phyloP scores from a whole-genome alignment of 2,113 vertebrate genomes.

The Pelecanoides urinatrix region DNA sequence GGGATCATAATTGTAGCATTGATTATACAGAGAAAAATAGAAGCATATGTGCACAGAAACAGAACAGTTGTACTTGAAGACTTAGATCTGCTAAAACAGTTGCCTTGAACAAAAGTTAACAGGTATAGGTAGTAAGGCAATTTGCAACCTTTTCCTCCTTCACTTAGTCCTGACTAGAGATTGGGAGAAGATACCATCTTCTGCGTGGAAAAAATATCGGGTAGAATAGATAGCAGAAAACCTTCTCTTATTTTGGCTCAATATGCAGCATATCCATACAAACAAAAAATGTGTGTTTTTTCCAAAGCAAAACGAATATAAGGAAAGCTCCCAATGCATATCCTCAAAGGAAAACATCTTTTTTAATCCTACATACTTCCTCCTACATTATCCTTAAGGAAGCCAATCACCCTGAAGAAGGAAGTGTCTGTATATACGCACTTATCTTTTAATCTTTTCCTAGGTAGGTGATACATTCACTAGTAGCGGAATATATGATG shows the following conservation, averaged over 20 bases:
- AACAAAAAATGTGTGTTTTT: not conserved
- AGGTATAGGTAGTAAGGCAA: not conserved
- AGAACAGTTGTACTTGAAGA: not conserved
- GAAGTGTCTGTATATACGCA: not conserved
- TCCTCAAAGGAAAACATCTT: not conserved
- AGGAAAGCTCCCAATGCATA: not conserved
- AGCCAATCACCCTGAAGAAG: not conserved
- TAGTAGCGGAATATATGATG: not conserved
- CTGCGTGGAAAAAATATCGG: not conserved
- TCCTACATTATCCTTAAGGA: not conserved
- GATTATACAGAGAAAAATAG: not conserved
- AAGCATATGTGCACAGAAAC: not conserved
- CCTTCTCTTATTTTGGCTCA: constrained; percentile 38
- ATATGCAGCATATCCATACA: constrained; percentile 27
- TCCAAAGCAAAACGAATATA: not conserved
- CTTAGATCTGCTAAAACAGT: not conserved
- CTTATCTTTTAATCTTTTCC: not conserved
- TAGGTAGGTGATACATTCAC: not conserved
- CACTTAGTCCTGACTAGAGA: not conserved
- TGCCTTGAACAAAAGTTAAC: constrained; percentile 1
- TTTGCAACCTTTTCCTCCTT: not conserved
- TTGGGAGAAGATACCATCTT: not conserved
- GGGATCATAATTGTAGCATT: not conserved
- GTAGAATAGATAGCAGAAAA: constrained; percentile 25
- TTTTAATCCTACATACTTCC: not conserved